Evolutionary conservation across 2,113 vertebrate species (phyloP), one percentile per base, ranked within the genome.

Genomic region (Rousettus leschenaultii): DNA sequence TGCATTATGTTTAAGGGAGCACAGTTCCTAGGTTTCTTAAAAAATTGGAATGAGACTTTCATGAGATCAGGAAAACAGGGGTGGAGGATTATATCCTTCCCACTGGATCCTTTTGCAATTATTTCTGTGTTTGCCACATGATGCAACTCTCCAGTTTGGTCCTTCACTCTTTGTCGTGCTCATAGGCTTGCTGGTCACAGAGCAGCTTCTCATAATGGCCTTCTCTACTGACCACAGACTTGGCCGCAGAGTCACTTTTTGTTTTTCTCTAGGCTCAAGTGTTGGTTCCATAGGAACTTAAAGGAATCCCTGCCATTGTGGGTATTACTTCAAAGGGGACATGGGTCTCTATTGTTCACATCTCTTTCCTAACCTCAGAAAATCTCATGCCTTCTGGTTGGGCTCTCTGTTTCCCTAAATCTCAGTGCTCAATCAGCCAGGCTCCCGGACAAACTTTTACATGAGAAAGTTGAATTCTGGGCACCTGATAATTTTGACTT

Each of bases 1-100:
- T 73, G 66, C 10, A 71, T 92, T 75, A 48, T 79, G 6, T 91
- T 93, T 89, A 33, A 57, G 57, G 14, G 59, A 75, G 38, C 45
- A 59, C 18, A 75, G 63, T 95, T 86, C 30, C 24, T 89, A 45
- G 61, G 11, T 28, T 74, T 97, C 71, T 95, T 86, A 33, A 86
- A 55, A 70, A 30, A 28, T 86, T 63, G 35, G 16, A 12, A 45
- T 65, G 74, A 40, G 19, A 61, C 48, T 94, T 84, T 61, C 4
- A 6, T 65, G 38, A 84, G 18, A 63, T 86, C 2, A 51, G n/a
- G 66, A 45, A 85, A 86, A n/a, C 19, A 35, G 35, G 35, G 38
- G 30, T 28, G 4, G 59, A 43, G 18, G 84, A 5, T 65, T 59
- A 2, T 43, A 5, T 74, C n/a, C 57, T 89, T 74, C 45, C 43